Evolutionary conservation across 1,140 invertebrate genomes (phyloP).

Genomic region (Drosophila prosaltans): DNA sequence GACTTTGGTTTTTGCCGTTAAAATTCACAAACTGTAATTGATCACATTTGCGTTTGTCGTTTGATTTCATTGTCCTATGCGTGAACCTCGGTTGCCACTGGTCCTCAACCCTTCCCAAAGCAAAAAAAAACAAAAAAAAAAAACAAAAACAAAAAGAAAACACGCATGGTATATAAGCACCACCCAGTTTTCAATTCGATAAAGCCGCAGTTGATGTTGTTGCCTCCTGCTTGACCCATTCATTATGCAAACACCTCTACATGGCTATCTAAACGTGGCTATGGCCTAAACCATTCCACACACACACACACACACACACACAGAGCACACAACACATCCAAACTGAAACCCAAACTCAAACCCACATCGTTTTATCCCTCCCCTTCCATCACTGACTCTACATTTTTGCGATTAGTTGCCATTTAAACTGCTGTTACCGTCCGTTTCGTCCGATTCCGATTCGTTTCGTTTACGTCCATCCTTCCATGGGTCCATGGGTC

Average conservation of each 20-base stretch:
- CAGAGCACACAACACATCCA: neutral
- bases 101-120: neutral
- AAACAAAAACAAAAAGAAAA: constrained; percentile 5
- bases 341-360: neutral
- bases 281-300: constrained; percentile 29
- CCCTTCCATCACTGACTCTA: constrained; percentile 23
- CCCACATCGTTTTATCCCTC: constrained; percentile 1
- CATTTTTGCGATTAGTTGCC: constrained; percentile 76
- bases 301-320: neutral
- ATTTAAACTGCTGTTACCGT: constrained; percentile 77
- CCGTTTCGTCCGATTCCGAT: constrained; percentile 40
- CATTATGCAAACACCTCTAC: constrained; percentile 78
- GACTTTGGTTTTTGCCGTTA: constrained; percentile 42
- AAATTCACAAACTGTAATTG: constrained; percentile 77
- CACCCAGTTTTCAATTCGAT: constrained; percentile 43
- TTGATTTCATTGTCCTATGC: constrained; percentile 77
- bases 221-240: constrained; percentile 52
- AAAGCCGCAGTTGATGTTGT: constrained; percentile 57
- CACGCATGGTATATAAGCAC: neutral
- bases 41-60: constrained; percentile 75
- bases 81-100: constrained; percentile 13
- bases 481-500: neutral
- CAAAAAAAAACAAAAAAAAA: neutral
- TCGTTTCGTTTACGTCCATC: constrained; percentile 36
- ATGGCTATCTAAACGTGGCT: constrained; percentile 60